Evolutionary conservation across 2,888 invertebrate species (phyloP), one percentile per base, ranked within the genome.

Genomic region (Octodonta nipae): DNA sequence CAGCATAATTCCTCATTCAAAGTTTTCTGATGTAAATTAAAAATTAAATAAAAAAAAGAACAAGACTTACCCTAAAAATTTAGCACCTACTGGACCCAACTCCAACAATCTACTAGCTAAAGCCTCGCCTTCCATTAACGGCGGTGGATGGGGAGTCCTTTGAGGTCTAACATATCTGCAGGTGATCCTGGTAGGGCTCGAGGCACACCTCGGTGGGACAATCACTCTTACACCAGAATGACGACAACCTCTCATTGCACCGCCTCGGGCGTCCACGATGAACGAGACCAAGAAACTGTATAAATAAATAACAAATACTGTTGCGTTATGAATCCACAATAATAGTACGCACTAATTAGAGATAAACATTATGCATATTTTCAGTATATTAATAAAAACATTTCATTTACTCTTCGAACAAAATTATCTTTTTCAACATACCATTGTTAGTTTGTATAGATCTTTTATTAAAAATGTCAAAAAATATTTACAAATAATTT

Each of bases 261-360:
- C 98, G 12, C 98, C 98, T 10, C 96, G 78, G 0, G 98, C 98
- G 60, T 99, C 98, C 47, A 98, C 98, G 71, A 99, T 78, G 67
- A 98, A 99, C 46, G 95, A 96, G 51, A 98, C 96, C 64, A 99
- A 73, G 71, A 98, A 98, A 54, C 87, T 89, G 60, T 22, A 22
- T 3, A n/a, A n/a, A n/a, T n/a, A n/a, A n/a, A n/a, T n/a, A n/a
- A n/a, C n/a, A n/a, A n/a, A n/a, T n/a, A n/a, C n/a, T n/a, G n/a
- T n/a, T n/a, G n/a, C n/a, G n/a, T n/a, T n/a, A n/a, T n/a, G n/a
- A n/a, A n/a, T n/a, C n/a, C n/a, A n/a, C n/a, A n/a, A n/a, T n/a
- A n/a, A n/a, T n/a, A n/a, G n/a, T n/a, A n/a, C n/a, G n/a, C n/a
- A n/a, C n/a, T n/a, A n/a, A n/a, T n/a, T n/a, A n/a, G n/a, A n/a